These are phyloP conservation scores for Volucella inanis DNA, from an alignment of 2,888 invertebrate genomes.

Conservation along the genomic window DNA sequence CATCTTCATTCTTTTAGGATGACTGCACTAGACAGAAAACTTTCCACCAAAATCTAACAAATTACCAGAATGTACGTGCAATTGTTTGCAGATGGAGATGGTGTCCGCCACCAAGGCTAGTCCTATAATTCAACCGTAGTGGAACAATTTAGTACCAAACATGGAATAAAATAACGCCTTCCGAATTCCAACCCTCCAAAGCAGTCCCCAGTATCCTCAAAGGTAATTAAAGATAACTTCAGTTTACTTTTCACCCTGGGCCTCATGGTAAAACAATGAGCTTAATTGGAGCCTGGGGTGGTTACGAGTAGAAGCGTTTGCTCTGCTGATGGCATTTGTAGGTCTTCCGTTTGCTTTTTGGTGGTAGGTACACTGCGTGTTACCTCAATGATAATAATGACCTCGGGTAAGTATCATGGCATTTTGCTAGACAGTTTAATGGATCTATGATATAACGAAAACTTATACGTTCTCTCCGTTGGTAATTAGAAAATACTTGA, in stretches of 20 bases:
- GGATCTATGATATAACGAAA: conserved; percentile 43
- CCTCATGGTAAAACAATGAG: conserved; percentile 9
- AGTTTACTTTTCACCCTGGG: conserved; percentile 28
- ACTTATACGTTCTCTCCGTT: conserved; percentile 26
- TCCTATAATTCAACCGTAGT: too few species aligned
- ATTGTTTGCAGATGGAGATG: too few species aligned
- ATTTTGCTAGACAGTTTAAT: conserved; percentile 45
- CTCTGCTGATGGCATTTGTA: not conserved
- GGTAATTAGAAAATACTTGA: conserved; percentile 33
- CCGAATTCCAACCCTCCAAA: too few species aligned
- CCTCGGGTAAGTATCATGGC: conserved; percentile 22
- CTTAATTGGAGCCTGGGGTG: conserved; percentile 30
- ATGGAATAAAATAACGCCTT: too few species aligned
- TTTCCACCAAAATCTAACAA: too few species aligned
- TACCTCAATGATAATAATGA: conserved; percentile 34
- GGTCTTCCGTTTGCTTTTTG: conserved; percentile 32
- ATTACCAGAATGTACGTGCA: too few species aligned
- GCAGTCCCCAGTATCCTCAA: not conserved
- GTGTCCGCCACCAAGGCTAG: too few species aligned
- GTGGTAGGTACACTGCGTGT: conserved; percentile 5
- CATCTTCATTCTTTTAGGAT: too few species aligned
- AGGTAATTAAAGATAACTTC: conserved; percentile 58
- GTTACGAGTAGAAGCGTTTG: not conserved
- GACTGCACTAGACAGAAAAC: too few species aligned
- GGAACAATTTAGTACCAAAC: too few species aligned